Evolutionary conservation across 1,140 invertebrate genomes (phyloP), one percentile per base, ranked within the genome.

Genomic region (Pseudomyrmex cubaensis): DNA sequence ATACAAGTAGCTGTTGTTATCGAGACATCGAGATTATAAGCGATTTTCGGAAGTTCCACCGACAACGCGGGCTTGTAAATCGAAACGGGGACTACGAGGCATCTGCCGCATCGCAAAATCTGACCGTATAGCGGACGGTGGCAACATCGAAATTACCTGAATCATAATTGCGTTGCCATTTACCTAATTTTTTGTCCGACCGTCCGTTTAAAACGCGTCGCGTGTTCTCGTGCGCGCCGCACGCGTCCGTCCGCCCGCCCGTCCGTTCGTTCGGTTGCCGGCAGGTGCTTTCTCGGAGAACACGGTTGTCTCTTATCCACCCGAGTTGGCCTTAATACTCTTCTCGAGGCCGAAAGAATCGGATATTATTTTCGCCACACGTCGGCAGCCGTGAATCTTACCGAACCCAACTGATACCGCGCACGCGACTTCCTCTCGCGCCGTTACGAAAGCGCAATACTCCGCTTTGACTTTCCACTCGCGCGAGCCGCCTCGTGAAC

Each of bases 161-260:
- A 70, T 82, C 76, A 77, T 86, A 83, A 89, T 89, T 86, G 82
- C 85, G 69, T 85, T 89, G 87, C 85, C 88, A 75, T 89, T 88
- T 87, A 83, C 87, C 87, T 85, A 88, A 85, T 87, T 89, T 87
- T 88, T 88, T 90, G 52, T 20, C 4, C 56, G 25, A 8, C 66
- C 73, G 66, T 75, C 56, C 63, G 62, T 74, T 82, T 75, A 66
- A 83, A 56, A 73, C 74, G 73, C 69, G 75, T 85, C 85, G 85
- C 85, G 83, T 85, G 85, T 64, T 70, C 46, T 59, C 57, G 50
- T 22, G 46, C 2, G 61, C 56, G 22, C 25, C 59, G 61, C 83
- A 63, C 62, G 73, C 67, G 85, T 85, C 82, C n/a, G 44, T 9
- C 8, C 22, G 1, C 22, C 22, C 48, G 67, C 61, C 44, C 59